Conservation (phyloP, 2,113 vertebrate genomes). For the Microcebus griseorufus region DNA sequence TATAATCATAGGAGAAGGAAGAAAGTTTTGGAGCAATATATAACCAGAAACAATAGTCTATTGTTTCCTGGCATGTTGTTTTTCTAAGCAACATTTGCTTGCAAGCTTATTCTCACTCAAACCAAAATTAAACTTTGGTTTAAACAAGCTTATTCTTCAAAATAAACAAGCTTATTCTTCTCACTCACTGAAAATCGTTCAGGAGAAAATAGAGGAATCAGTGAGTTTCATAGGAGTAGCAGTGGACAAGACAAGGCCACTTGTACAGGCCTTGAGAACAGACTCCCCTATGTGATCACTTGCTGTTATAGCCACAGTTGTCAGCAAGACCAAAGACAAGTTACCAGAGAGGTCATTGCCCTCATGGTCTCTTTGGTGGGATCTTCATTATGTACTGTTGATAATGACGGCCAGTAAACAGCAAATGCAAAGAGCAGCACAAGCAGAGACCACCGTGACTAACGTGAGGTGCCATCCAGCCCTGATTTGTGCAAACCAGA, state of each 20-base stretch:
- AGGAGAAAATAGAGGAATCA: background rate
- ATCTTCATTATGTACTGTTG: background rate
- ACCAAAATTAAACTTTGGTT: background rate
- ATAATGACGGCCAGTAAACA: background rate
- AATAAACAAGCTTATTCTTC: background rate
- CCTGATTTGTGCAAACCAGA: background rate
- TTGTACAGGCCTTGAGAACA: background rate
- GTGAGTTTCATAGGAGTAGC: background rate
- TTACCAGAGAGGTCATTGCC: background rate
- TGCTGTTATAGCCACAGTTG: background rate
- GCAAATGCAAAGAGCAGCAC: background rate
- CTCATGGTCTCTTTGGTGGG: background rate
- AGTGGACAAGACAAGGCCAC: background rate
- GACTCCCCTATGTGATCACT: background rate
- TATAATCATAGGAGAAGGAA: background rate
- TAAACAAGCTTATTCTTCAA: too few species aligned
- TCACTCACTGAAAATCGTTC: background rate
- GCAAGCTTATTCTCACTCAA: constrained; percentile 9
- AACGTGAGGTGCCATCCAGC: background rate
- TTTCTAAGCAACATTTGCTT: constrained; percentile 6
- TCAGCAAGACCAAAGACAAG: constrained; percentile 2
- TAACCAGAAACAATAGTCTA: background rate
- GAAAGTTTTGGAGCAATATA: constrained; percentile 7
- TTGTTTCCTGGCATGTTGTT: constrained; percentile 25
- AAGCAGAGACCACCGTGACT: background rate